Evolutionary conservation across 2,888 invertebrate species (phyloP), one percentile per base, ranked within the genome.

Genomic region (Folsomia manolachei): DNA sequence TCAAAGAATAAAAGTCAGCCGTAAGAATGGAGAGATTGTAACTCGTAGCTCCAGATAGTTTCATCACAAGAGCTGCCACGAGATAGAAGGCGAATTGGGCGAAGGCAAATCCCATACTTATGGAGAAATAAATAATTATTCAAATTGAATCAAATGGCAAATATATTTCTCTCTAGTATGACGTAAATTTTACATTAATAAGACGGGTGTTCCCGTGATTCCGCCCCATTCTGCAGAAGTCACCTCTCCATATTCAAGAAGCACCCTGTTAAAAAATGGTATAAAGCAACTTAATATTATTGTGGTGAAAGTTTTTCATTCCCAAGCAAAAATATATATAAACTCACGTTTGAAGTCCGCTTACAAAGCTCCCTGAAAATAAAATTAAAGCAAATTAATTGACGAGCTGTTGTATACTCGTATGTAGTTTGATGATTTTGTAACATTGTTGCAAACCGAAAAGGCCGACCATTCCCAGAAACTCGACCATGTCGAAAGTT

Each of bases 31-130:
- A 91, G 78, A 94, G 85, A 84, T 94, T 94, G 83, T 93, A 86
- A 80, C 91, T 88, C 63, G 93, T 90, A n/a, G 94, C 91, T 14
- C 92, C 91, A 14, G 92, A 91, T 81, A 90, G 88, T 81, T 89
- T 87, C 75, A 93, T 85, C 84, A 93, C 90, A 19, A 90, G 86
- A 60, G 92, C 90, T 81, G 92, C 90, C 72, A 91, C 84, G 64
- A 90, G 89, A 84, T 92, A 92, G 82, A 92, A 90, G 80, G 90
- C 84, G 72, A 91, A 91, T 84, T 93, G 91, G 74, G 90, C 88
- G 26, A 89, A 85, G 66, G 90, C 90, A 83, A 89, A 92, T 64
- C 87, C 85, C 25, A 87, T 84, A n/a, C n/a, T n/a, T n/a, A n/a
- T n/a, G n/a, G n/a, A n/a, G n/a, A n/a, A n/a, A n/a, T n/a, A n/a